These are phyloP conservation scores for Liposcelis brunnea DNA, from an alignment of 2,888 invertebrate species.

Conservation along the genomic window DNA sequence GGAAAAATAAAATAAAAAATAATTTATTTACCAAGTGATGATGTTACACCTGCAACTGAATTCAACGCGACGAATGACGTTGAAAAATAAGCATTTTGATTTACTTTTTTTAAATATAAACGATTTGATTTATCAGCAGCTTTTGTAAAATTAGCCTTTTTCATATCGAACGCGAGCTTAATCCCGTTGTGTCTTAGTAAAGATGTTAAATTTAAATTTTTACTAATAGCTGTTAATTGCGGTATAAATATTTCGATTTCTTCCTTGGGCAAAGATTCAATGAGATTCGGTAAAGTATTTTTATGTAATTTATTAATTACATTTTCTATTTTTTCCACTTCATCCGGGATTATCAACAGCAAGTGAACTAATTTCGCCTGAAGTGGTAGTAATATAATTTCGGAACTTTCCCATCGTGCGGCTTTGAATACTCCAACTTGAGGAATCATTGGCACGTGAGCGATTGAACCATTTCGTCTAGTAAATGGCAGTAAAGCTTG, in stretches of 20 bases:
- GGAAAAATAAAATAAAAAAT: background rate
- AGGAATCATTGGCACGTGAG: conserved; percentile 22
- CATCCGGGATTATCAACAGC: conserved; percentile 20
- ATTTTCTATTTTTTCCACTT: conserved; percentile 17
- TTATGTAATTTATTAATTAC: conserved; percentile 16
- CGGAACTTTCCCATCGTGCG: conserved; percentile 17
- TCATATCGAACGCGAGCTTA: conserved; percentile 16
- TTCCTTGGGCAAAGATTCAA: conserved; percentile 16
- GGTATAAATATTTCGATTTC: conserved; percentile 22
- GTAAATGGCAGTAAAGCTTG: conserved; percentile 20
- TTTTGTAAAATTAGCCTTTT: conserved; percentile 7
- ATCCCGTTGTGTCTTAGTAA: conserved; percentile 20
- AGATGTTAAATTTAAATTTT: conserved; percentile 19
- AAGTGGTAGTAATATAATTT: conserved; percentile 20
- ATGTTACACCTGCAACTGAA: conserved; percentile 20
- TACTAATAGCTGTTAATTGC: conserved; percentile 20
- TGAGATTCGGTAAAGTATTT: conserved; percentile 17
- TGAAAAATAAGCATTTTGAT: conserved; percentile 22
- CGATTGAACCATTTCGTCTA: conserved; percentile 15
- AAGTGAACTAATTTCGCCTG: conserved; percentile 19
- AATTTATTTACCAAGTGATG: conserved; percentile 18
- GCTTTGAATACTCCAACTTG: conserved; percentile 20
- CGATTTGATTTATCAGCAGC: conserved; percentile 10
- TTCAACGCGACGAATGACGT: conserved; percentile 22
- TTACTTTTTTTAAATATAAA: conserved; percentile 18